Conservation (phyloP, 2,113 vertebrate species). For the Ia io region DNA sequence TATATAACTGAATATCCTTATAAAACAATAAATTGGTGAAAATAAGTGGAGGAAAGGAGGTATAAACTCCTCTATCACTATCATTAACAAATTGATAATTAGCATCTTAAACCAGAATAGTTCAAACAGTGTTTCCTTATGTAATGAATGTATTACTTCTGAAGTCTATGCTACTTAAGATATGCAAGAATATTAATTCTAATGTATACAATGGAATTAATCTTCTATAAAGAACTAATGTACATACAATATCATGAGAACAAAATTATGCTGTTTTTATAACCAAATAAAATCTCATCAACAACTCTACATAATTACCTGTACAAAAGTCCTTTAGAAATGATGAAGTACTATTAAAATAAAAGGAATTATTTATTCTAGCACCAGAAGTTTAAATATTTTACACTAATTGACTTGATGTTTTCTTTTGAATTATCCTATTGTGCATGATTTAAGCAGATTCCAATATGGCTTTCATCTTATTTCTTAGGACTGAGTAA, state of each 20-base stretch:
- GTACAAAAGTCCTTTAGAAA: conserved; percentile 20
- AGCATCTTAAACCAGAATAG: background rate
- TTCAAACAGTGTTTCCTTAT: background rate
- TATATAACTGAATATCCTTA: background rate
- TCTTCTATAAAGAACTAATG: background rate
- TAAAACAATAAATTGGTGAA: background rate
- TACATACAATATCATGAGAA: background rate
- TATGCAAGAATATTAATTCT: background rate
- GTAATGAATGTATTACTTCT: background rate
- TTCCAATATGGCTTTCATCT: background rate
- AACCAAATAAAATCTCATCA: conserved; percentile 30
- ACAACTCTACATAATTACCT: background rate
- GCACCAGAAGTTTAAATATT: background rate
- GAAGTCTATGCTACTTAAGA: background rate
- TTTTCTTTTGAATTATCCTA: conserved; percentile 24
- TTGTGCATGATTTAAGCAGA: background rate
- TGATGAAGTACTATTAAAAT: background rate
- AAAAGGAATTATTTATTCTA: background rate
- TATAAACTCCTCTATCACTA: background rate
- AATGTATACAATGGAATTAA: background rate
- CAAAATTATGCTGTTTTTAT: conserved; percentile 1
- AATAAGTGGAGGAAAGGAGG: background rate
- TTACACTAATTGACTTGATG: background rate
- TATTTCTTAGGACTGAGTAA: background rate
- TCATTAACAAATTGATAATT: background rate